Evolutionary conservation across 1,140 invertebrate species (phyloP).

Genomic region (Limonius californicus): DNA sequence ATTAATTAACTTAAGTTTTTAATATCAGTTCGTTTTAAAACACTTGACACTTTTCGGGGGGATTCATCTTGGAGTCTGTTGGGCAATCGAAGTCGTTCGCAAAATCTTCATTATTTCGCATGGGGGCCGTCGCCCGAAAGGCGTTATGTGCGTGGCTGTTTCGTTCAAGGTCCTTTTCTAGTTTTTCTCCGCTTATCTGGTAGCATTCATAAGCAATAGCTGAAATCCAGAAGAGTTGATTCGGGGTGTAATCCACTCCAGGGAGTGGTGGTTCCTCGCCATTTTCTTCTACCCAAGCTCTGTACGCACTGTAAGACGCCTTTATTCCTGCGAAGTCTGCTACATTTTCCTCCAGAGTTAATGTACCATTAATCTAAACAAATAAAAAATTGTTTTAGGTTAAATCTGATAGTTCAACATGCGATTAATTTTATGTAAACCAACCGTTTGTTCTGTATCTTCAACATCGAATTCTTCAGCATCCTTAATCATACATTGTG

Average conservation of each 20-base stretch:
- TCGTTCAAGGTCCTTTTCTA: neutral
- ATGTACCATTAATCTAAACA: constrained; percentile 1
- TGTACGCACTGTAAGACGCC: constrained; percentile 78
- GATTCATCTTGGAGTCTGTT: constrained; percentile 57
- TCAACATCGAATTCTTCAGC: neutral
- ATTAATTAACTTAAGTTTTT: too few species aligned
- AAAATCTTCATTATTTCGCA: constrained; percentile 65
- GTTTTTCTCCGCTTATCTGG: constrained; percentile 18
- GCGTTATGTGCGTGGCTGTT: neutral
- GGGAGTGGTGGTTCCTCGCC: constrained; percentile 54
- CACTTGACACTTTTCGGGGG: constrained; percentile 30
- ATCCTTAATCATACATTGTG: neutral
- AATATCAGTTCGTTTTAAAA: too few species aligned
- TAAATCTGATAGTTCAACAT: too few species aligned
- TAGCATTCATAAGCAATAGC: constrained; percentile 31
- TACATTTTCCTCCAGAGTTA: constrained; percentile 71
- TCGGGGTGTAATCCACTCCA: constrained; percentile 50
- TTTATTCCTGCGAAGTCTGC: constrained; percentile 82
- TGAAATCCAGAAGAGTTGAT: constrained; percentile 61
- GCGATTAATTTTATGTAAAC: too few species aligned
- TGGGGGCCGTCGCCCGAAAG: constrained; percentile 53
- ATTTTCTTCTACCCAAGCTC: constrained; percentile 63
- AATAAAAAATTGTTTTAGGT: neutral
- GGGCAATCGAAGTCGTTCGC: constrained; percentile 60
- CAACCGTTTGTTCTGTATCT: neutral